phyloP scores from a whole-genome alignment of 2,888 invertebrate genomes.

The Pteria penguin region DNA sequence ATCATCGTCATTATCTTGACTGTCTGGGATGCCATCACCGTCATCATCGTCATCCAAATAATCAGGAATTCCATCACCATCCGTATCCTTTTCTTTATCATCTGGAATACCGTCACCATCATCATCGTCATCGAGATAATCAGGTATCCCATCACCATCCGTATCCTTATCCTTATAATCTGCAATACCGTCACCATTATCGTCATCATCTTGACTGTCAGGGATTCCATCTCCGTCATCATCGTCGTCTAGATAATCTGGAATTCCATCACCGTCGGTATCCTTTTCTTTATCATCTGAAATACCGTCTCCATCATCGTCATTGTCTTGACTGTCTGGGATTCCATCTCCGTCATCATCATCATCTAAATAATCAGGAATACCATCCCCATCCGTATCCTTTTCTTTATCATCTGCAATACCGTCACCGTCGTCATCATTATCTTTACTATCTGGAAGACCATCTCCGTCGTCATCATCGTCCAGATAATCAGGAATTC shows the following conservation, averaged over 20 bases:
- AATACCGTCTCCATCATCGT: slow-evolving; percentile 65
- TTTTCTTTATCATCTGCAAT: slow-evolving; percentile 65
- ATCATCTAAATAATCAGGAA: slow-evolving; percentile 65
- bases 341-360: slow-evolving; percentile 73
- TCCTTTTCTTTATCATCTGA: slow-evolving; percentile 56
- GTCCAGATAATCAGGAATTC: slow-evolving; percentile 67
- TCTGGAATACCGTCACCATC: slow-evolving; percentile 72
- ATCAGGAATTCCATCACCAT: slow-evolving; percentile 67
- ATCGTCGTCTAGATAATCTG: slow-evolving; percentile 56
- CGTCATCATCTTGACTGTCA: slow-evolving; percentile 66
- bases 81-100: slow-evolving; percentile 48
- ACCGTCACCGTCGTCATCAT: slow-evolving; percentile 67
- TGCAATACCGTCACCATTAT: slow-evolving; percentile 75
- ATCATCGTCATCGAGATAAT: slow-evolving; percentile 61
- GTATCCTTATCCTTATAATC: slow-evolving; percentile 60
- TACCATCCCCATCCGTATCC: slow-evolving; percentile 76
- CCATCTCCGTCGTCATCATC: slow-evolving; percentile 71
- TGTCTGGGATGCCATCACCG: slow-evolving; percentile 61
- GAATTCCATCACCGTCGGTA: slow-evolving; percentile 60
- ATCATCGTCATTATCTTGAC: slow-evolving; percentile 50
- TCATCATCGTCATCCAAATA: slow-evolving; percentile 53
- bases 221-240: slow-evolving; percentile 64
- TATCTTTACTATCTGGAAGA: slow-evolving; percentile 70
- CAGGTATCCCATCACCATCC: slow-evolving; percentile 70
- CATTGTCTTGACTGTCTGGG: slow-evolving; percentile 64